Percentiles rank a stretch among this genome's conserved stretches.
These are phyloP conservation scores for Baryphthengus martii DNA, from an alignment of 2,113 vertebrate species.

Conservation along the genomic window DNA sequence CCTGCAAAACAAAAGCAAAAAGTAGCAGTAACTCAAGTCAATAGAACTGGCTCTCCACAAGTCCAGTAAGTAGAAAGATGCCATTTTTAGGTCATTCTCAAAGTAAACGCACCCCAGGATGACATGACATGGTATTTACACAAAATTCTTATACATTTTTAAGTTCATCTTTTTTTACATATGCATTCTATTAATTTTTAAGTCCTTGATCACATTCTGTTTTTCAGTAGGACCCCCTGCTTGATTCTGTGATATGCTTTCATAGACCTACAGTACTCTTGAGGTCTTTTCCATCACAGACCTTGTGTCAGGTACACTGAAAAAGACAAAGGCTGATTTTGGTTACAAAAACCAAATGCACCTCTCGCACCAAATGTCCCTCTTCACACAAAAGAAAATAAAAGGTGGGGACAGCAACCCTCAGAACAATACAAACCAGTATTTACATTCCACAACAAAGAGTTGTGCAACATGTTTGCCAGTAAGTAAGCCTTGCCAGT, in stretches of 20 bases:
- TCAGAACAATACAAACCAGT: neutral
- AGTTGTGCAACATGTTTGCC: neutral
- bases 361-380: neutral
- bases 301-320: neutral
- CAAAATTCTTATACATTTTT: neutral
- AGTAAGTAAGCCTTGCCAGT: neutral
- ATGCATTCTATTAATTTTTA: neutral
- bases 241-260: neutral
- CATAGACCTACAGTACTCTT: neutral
- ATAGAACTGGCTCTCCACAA: neutral
- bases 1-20: slow-evolving; percentile 27
- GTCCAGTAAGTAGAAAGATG: neutral
- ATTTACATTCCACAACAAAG: neutral
- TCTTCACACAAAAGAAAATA: neutral
- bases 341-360: neutral
- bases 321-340: neutral
- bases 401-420: neutral
- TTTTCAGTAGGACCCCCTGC: neutral
- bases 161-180: neutral
- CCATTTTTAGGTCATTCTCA: slow-evolving; percentile 53
- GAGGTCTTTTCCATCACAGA: neutral
- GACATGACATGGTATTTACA: neutral
- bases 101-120: neutral
- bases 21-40: neutral
- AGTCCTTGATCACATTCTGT: neutral